Evolutionary conservation across 2,113 vertebrate genomes (phyloP), one percentile per base, ranked within the genome.

Genomic region (Lethenteron camtschaticum): DNA sequence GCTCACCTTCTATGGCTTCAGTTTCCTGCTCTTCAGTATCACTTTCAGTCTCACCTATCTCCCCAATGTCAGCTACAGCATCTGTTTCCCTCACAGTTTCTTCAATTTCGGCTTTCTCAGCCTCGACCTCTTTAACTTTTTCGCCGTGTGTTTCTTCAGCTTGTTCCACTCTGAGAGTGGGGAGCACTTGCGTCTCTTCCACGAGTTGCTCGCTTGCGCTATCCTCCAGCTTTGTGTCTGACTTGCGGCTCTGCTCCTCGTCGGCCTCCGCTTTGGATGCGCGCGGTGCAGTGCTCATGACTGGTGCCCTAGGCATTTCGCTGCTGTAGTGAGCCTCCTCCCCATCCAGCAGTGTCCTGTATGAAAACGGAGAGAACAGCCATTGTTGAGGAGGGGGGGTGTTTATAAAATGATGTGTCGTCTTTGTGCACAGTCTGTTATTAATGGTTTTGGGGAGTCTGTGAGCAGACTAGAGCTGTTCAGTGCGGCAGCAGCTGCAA

Each of bases 271-370:
- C n/a, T 66, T 16, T 66, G n/a, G n/a, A 16, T 11, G 9, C 63
- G 41, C 41, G 41, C 41, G 41, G 41, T 41, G 41, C 41, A 41
- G 41, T 41, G 71, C 87, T 75, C 73, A 81, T 82, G 60, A 80
- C 73, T 18, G 84, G 69, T 3, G 72, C 73, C 68, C 77, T 75
- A 8, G 84, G 81, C 63, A 79, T 69, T 74, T 83, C 83, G 2
- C 83, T 79, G 70, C 84, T 83, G 0, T 88, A 83, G 56, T 87
- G 83, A 68, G 85, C 88, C 72, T 96, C 90, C 74, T 95, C 90
- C 7, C 90, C 89, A 74, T 95, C 90, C 71, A 95, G 78, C 69
- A 95, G 79, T 73, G 91, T 95, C 75, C 90, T 95, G 81, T 78
- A 69, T 76, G 57, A 55, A 12, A 63, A 68, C 58, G 57, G 41